Evolutionary conservation across 2,113 vertebrate genomes (phyloP), one percentile per base, ranked within the genome.

Genomic region (Clupea harengus): DNA sequence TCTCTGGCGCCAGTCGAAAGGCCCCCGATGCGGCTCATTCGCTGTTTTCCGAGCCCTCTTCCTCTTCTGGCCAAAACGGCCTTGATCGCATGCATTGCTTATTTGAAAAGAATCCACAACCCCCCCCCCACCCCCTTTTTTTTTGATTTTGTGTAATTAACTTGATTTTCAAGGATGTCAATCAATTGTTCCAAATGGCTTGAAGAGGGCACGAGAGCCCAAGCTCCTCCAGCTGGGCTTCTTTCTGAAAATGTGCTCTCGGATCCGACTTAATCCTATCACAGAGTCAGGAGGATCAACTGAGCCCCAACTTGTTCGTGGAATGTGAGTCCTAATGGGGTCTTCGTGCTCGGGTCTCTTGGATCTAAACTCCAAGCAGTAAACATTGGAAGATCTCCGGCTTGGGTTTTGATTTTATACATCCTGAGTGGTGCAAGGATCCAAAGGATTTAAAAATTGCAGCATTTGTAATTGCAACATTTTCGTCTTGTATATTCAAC

Each of bases 241-340:
- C 83, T 87, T 83, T 89, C 82, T 85, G 82, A 88, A 93, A 92
- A 89, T 89, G 87, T 85, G 82, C 54, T 15, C 25, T 87, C 89
- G 88, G 90, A 93, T 93, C 90, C 83, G 54, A 83, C 84, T 88
- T 94, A 93, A 94, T 93, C 91, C 92, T 88, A 84, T 92, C 88
- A 89, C 81, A 88, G 88, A 87, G 82, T 85, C 87, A 87, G 88
- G 22, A 87, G 89, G 89, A 90, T 92, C 90, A 88, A 84, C 67
- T 60, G 22, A 90, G 82, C 87, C 83, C 54, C 89, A 89, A 89
- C 78, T 46, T 90, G 78, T 87, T 84, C 45, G 39, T 52, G 84
- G 83, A 86, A 78, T 50, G 50, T 10, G 32, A 75, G 10, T 0
- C 22, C 45, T 20, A 32, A 45, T 64, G 64, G 72, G 72, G 54